Percentiles rank a stretch among this genome's conserved stretches.
phyloP scores from a whole-genome alignment of 2,888 invertebrate species.

The Amblyteles armatorius region DNA sequence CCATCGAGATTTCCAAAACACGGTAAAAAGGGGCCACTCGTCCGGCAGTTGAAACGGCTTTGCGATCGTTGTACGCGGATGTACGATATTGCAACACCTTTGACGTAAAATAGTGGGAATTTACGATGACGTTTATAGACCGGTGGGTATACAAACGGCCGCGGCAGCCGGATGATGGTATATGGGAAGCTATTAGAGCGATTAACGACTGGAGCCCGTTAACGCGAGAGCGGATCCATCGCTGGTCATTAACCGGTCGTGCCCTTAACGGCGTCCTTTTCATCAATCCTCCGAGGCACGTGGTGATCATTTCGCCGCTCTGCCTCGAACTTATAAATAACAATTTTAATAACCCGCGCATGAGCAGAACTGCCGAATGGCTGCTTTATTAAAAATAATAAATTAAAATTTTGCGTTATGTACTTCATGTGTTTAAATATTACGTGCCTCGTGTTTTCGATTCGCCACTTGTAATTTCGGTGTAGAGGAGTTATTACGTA shows the following conservation, averaged over 20 bases:
- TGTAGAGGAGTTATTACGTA: too few relatives aligned
- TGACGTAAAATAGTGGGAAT: slow-evolving; percentile 61
- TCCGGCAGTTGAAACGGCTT: slow-evolving; percentile 7
- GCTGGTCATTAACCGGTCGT: slow-evolving; percentile 43
- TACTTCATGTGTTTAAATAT: too few relatives aligned
- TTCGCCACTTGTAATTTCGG: too few relatives aligned
- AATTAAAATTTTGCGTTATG: too few relatives aligned
- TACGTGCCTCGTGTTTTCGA: too few relatives aligned
- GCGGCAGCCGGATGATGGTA: slow-evolving; percentile 22
- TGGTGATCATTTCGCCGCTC: slow-evolving; percentile 11
- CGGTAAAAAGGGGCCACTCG: neutral
- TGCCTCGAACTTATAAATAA: slow-evolving; percentile 25
- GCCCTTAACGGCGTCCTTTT: slow-evolving; percentile 33
- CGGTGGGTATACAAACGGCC: slow-evolving; percentile 37
- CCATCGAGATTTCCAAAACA: slow-evolving; percentile 1
- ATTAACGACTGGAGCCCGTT: slow-evolving; percentile 61
- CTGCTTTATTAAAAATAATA: neutral
- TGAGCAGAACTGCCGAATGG: neutral
- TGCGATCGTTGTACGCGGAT: neutral
- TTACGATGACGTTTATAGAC: slow-evolving; percentile 67
- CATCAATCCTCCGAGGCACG: neutral
- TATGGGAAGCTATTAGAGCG: slow-evolving; percentile 56
- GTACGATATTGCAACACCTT: slow-evolving; percentile 35
- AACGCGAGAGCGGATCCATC: slow-evolving; percentile 40
- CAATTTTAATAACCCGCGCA: slow-evolving; percentile 5